Conservation (phyloP, 2,113 vertebrate genomes). For the Dryoscopus gambensis region DNA sequence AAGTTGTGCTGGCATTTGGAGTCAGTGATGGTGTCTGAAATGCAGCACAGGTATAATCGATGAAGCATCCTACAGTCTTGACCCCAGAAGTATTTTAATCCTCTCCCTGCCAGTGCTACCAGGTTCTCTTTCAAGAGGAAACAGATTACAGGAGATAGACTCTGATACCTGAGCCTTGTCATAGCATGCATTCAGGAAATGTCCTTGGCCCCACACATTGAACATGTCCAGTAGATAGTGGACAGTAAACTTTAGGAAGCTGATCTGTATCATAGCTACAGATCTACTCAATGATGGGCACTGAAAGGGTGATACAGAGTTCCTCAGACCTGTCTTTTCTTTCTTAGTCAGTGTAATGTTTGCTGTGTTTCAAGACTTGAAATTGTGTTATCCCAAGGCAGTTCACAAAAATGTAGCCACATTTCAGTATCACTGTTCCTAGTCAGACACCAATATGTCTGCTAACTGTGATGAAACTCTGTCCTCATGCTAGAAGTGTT, state of each 20-base stretch:
- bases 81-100: neutral
- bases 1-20: neutral
- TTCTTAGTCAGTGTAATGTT: neutral
- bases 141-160: neutral
- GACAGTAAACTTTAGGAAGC: neutral
- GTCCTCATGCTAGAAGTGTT: neutral
- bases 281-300: neutral
- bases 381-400: neutral
- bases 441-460: neutral
- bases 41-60: neutral
- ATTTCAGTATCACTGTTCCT: neutral
- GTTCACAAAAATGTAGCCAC: neutral
- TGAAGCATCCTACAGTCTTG: neutral
- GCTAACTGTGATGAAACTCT: neutral
- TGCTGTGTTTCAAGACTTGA: neutral
- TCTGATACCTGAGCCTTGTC: neutral
- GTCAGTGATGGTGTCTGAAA: neutral
- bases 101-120: neutral
- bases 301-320: neutral
- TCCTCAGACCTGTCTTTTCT: neutral
- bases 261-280: neutral
- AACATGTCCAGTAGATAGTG: fast-evolving
- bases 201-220: neutral
- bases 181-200: neutral
- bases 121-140: neutral